Conservation (phyloP, 2,888 invertebrate species). For the Myopa tessellatipennis region DNA sequence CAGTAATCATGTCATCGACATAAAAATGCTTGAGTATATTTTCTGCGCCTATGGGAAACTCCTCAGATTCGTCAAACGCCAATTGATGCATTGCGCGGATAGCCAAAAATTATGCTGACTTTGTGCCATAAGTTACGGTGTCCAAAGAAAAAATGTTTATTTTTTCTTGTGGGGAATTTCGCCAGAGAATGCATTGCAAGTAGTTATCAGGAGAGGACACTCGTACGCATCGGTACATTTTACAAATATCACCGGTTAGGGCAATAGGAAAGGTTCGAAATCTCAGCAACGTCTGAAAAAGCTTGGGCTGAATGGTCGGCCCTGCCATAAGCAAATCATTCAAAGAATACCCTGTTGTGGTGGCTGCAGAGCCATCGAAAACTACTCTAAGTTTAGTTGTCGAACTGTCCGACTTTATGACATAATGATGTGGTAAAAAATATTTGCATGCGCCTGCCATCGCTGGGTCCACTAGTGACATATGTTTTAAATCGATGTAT, state of each 20-base stretch:
- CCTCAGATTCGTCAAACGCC: conserved; percentile 24
- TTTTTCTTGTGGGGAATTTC: no score
- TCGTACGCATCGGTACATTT: conserved; percentile 41
- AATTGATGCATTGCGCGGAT: conserved; percentile 42
- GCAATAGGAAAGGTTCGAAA: conserved; percentile 23
- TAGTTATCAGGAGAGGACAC: no score
- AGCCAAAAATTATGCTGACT: conserved; percentile 30
- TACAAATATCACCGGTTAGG: conserved; percentile 44
- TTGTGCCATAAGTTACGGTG: conserved; percentile 34
- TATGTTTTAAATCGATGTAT: conserved; percentile 5
- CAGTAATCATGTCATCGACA: conserved; percentile 43
- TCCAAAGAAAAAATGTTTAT: no score
- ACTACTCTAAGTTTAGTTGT: conserved; percentile 37
- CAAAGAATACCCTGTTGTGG: conserved; percentile 6
- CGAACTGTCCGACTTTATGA: conserved; percentile 29
- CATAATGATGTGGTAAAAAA: conserved; percentile 22
- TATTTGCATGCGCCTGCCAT: not conserved
- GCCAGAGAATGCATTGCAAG: no score
- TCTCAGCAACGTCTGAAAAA: not conserved
- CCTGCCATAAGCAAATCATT: conserved; percentile 23
- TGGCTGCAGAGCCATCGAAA: conserved; percentile 31
- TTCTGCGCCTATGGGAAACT: conserved; percentile 30
- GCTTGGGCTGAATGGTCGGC: conserved; percentile 18
- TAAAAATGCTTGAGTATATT: conserved; percentile 40
- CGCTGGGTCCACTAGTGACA: not conserved